Evolutionary conservation across 2,797 vertebrate genomes (phyloP), one percentile per base, ranked within the genome.

Genomic region (Salmo trutta): DNA sequence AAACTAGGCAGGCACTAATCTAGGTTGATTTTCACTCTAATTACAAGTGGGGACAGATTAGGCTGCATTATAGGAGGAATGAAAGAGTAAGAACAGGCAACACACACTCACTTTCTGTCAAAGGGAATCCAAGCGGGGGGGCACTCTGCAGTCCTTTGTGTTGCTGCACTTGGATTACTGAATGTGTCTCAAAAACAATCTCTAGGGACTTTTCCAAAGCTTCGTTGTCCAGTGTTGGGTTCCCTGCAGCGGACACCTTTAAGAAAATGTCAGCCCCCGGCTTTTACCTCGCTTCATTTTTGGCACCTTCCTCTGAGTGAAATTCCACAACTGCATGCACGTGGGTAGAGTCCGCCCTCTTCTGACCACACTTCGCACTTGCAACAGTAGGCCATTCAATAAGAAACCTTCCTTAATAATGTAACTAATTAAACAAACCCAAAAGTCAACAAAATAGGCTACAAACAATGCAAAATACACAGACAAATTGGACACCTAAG

Each of bases 191-290:
- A 76, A 79, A 76, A 88, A 87, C 87, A 86, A 87, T 82, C 79
- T 84, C 75, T 80, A 75, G 84, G 68, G 79, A 75, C 79, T 53
- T 76, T 79, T 71, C 83, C 77, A 83, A 81, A 86, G 83, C 79
- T 78, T 69, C 59, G 84, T 84, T 81, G 71, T 87, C 82, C 79
- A 56, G 72, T 75, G 71, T 78, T 75, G 74, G 89, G 83, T 85
- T 91, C 90, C 91, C 92, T 86, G 87, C 79, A 81, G 90, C 41
- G 88, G 88, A 90, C 88, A 88, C 86, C 87, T 85, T 73, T 85
- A 77, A 84, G 82, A 87, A 91, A 85, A 89, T 83, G 86, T 88
- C 88, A 89, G 85, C 84, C 85, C 81, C 81, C 80, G 72, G 79
- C 82, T 89, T 83, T 85, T 75, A 84, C 80, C 85, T 88, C 81